phyloP scores from a whole-genome alignment of 2,888 invertebrate species.

The Periphyllus acericola region DNA sequence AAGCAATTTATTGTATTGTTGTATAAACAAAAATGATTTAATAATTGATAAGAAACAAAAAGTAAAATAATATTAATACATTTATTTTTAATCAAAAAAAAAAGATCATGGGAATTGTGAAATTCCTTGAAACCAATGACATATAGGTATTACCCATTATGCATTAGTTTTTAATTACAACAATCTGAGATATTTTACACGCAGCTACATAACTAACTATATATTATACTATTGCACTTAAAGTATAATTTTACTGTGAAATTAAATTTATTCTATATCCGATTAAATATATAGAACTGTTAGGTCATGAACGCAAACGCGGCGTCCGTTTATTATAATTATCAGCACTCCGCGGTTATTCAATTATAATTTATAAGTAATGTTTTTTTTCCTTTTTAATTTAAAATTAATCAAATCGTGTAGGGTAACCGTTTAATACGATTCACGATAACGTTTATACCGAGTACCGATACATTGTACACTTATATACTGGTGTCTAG shows the following conservation, averaged over 20 bases:
- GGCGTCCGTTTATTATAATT: slow-evolving; percentile 29
- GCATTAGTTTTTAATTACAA: not conserved
- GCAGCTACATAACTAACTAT: not conserved
- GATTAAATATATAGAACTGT: slow-evolving; percentile 14
- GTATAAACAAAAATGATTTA: slow-evolving; percentile 2
- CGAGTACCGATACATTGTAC: not conserved
- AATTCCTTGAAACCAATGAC: not conserved
- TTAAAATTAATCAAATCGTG: slow-evolving; percentile 36
- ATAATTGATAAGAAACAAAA: slow-evolving; percentile 12
- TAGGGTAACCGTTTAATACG: slow-evolving; percentile 10
- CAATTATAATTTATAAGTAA: not conserved
- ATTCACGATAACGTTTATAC: slow-evolving; percentile 15
- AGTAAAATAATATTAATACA: not conserved
- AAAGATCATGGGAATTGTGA: not conserved
- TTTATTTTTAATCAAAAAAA: not conserved
- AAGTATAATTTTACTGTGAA: not conserved
- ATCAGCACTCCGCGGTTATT: slow-evolving; percentile 11
- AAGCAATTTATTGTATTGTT: not conserved
- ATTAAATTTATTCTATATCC: not conserved
- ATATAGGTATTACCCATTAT: not conserved
- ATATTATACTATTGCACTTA: not conserved
- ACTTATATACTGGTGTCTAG: not conserved
- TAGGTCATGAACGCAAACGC: not conserved
- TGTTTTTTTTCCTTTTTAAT: not conserved
- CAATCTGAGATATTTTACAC: not conserved